Conservation (phyloP, 2,888 invertebrate genomes). For the Caenorhabditis wallacei region DNA sequence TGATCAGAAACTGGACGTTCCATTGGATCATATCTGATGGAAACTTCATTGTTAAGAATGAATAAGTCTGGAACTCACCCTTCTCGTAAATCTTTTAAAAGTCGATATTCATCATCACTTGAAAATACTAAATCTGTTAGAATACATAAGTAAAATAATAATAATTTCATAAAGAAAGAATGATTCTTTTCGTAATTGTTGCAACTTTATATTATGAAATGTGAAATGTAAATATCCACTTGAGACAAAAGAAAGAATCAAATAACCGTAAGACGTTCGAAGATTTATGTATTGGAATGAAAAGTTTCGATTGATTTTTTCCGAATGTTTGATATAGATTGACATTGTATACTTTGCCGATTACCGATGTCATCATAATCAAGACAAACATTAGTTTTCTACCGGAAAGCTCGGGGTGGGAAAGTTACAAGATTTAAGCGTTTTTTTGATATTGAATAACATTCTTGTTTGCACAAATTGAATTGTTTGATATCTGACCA, state of each 20-base stretch:
- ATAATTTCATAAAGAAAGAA: background rate
- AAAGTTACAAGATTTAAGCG: constrained; percentile 1
- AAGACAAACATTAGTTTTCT: constrained; percentile 23
- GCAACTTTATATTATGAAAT: background rate
- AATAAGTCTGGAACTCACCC: constrained; percentile 41
- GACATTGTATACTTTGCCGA: constrained; percentile 41
- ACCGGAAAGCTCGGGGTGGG: constrained; percentile 13
- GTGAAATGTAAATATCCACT: constrained; percentile 19
- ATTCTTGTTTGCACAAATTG: background rate
- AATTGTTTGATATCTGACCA: background rate
- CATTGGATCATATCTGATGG: constrained; percentile 76
- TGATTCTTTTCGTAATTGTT: background rate
- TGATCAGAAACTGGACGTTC: constrained; percentile 79
- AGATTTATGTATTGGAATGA: background rate
- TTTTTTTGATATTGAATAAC: background rate
- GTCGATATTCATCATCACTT: constrained; percentile 72
- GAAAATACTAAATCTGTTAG: background rate
- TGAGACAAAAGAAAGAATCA: constrained; percentile 12
- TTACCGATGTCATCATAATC: constrained; percentile 20
- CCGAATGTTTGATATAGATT: constrained; percentile 32
- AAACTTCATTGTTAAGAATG: too few species aligned
- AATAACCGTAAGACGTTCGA: background rate
- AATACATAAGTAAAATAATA: background rate
- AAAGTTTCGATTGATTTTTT: constrained; percentile 15
- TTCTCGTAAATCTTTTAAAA: constrained; percentile 71